Conservation (phyloP, 2,888 invertebrate species). For the Eutolmus rufibarbis region DNA sequence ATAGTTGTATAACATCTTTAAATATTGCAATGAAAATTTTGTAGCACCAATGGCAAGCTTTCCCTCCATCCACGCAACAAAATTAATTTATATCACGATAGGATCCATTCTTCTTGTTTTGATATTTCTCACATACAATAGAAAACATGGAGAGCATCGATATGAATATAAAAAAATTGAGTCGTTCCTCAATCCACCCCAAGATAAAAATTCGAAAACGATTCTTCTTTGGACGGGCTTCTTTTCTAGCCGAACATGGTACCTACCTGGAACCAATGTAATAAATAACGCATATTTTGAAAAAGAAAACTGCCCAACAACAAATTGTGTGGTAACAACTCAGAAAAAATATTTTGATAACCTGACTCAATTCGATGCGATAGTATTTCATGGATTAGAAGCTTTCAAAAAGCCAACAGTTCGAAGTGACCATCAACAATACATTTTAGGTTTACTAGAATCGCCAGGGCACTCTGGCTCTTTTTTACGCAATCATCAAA, state of each 20-base stretch:
- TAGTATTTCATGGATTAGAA: constrained; percentile 65
- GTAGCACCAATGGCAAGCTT: background rate
- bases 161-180: background rate
- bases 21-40: background rate
- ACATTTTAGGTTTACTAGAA: constrained; percentile 65
- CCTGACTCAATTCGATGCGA: constrained; percentile 64
- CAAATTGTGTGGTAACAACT: constrained; percentile 63
- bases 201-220: background rate
- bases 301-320: constrained; percentile 57
- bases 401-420: constrained; percentile 51
- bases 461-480: constrained; percentile 61
- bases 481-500: constrained; percentile 54
- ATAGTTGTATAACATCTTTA: background rate
- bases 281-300: constrained; percentile 49
- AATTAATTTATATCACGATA: background rate
- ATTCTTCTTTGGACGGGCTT: background rate
- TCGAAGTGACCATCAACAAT: constrained; percentile 62
- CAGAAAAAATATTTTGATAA: constrained; percentile 55
- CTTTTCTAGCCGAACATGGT: background rate
- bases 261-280: background rate
- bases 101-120: background rate
- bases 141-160: background rate
- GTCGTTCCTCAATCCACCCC: background rate
- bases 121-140: background rate
- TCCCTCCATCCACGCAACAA: background rate